A percentile compares a stretch with the other conserved stretches of the same genome.
Conservation (phyloP, 2,888 invertebrate species). For the Heliconius ethilla region DNA sequence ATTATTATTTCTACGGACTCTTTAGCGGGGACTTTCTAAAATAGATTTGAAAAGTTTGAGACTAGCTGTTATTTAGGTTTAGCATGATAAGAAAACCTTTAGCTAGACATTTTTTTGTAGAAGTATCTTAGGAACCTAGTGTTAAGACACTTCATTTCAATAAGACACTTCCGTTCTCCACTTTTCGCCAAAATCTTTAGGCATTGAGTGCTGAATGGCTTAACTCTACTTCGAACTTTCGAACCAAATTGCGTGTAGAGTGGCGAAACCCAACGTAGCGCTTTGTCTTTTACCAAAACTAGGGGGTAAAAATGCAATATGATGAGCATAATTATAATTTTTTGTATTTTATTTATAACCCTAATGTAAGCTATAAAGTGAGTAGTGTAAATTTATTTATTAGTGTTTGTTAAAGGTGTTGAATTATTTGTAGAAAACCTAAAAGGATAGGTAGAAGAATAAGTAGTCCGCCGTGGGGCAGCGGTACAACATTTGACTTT, state of each 20-base stretch:
- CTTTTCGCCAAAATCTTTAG: not conserved
- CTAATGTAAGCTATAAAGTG: no score
- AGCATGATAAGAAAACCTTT: not conserved
- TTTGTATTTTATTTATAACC: no score
- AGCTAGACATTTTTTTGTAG: not conserved
- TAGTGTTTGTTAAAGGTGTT: no score
- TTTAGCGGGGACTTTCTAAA: slow-evolving; percentile 11
- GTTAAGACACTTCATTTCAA: not conserved
- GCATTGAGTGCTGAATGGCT: not conserved
- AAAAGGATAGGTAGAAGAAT: no score
- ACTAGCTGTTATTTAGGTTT: not conserved
- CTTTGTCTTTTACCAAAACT: no score
- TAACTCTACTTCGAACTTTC: not conserved
- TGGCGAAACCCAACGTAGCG: no score
- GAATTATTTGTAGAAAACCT: no score
- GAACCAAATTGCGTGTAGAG: no score
- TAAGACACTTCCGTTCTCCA: not conserved
- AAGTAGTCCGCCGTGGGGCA: not conserved
- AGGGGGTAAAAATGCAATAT: no score
- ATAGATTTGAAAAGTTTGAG: not conserved
- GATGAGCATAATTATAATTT: no score
- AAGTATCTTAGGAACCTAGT: not conserved
- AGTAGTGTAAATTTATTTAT: no score
- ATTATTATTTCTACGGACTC: not conserved
- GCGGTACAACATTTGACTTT: not conserved